A percentile compares a stretch with the other conserved stretches of the same genome.
Conservation (phyloP, 2,797 vertebrate species). For the Heteromormyrus szaboi region DNA sequence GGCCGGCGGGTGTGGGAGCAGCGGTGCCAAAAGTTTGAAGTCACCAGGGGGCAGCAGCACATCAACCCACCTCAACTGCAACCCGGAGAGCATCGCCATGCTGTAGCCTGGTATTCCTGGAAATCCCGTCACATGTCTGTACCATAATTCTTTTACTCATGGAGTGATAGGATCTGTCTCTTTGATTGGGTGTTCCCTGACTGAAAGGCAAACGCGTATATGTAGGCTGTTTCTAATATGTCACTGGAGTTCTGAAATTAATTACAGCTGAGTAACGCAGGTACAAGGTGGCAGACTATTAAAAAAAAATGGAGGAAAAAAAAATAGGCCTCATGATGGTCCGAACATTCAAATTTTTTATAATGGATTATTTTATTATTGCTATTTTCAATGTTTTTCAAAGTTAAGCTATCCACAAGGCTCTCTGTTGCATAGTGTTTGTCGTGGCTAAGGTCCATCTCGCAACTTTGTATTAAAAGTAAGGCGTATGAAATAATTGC, state of each 20-base stretch:
- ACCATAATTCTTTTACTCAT: background rate
- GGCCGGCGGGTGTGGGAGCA: constrained; percentile 39
- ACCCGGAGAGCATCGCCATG: constrained; percentile 82
- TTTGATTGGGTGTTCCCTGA: background rate
- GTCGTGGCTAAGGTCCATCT: background rate
- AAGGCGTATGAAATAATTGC: background rate
- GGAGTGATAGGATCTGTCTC: background rate
- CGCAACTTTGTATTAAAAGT: background rate
- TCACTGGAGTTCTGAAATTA: background rate
- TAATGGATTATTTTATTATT: background rate
- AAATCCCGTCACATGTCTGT: background rate
- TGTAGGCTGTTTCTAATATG: background rate
- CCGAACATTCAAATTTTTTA: background rate
- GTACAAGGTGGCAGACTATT: background rate
- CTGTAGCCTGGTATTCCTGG: constrained; percentile 49
- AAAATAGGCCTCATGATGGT: background rate
- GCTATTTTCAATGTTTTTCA: background rate
- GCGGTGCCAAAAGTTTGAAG: constrained; percentile 71
- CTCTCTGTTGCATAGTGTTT: constrained; percentile 9
- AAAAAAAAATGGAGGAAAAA: background rate
- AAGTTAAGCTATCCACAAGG: background rate
- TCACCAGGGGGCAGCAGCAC: constrained; percentile 79
- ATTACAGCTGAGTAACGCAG: background rate
- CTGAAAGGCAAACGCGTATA: background rate
- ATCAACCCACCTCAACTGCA: constrained; percentile 83